Percentiles rank a stretch among this genome's conserved stretches.
These are phyloP conservation scores for Bradypodion ventrale DNA, from an alignment of 2,797 vertebrate genomes.

Conservation along the genomic window DNA sequence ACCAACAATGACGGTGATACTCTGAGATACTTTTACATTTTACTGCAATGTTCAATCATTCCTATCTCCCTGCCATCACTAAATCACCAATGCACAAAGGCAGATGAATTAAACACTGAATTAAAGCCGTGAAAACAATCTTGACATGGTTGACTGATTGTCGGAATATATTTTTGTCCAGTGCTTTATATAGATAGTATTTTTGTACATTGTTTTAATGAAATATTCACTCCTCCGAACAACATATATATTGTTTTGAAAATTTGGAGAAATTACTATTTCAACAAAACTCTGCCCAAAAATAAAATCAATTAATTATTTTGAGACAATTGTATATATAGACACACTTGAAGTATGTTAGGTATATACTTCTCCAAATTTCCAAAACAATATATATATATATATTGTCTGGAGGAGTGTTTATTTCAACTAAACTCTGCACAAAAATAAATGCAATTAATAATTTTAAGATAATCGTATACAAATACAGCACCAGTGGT, in stretches of 20 bases:
- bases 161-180: not conserved
- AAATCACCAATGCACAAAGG: not conserved
- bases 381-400: not conserved
- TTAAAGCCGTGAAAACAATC: not conserved
- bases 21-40: not conserved
- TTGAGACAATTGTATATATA: too few species aligned
- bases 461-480: not conserved
- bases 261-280: not conserved
- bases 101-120: not conserved
- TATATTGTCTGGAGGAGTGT: too few species aligned
- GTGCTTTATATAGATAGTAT: too few species aligned
- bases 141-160: not conserved
- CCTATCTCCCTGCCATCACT: not conserved
- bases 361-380: not conserved
- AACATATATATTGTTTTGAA: not conserved
- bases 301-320: too few species aligned
- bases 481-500: too few species aligned
- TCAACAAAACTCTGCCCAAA: too few species aligned
- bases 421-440: not conserved
- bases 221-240: not conserved
- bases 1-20: too few species aligned
- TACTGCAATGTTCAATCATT: not conserved
- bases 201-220: not conserved
- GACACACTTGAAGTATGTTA: too few species aligned
- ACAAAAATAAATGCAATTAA: not conserved